Conservation (phyloP, 2,888 invertebrate species). For the Odontocerum albicorne region DNA sequence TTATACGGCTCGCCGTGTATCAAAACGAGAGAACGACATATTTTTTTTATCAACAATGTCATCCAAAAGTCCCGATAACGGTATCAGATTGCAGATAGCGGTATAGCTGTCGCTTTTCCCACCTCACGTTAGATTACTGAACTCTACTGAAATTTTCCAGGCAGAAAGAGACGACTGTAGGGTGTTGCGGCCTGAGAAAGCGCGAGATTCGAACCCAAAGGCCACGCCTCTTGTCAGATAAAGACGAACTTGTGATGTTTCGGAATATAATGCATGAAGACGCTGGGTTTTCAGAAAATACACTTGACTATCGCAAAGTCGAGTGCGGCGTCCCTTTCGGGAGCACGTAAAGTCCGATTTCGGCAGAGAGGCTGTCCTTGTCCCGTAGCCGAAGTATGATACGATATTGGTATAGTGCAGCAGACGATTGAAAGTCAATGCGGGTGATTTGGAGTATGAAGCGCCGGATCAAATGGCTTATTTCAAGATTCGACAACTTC, state of each 20-base stretch:
- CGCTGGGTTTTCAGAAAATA: conserved; percentile 27
- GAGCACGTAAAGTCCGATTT: conserved; percentile 1
- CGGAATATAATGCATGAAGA: conserved; percentile 32
- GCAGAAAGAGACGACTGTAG: conserved; percentile 16
- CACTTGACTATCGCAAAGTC: conserved; percentile 19
- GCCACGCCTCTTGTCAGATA: conserved; percentile 32
- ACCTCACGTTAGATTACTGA: conserved; percentile 9
- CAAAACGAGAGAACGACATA: conserved; percentile 31
- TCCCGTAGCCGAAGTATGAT: conserved; percentile 17
- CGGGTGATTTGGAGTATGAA: conserved; percentile 10
- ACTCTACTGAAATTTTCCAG: conserved; percentile 17
- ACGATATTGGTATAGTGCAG: conserved; percentile 27
- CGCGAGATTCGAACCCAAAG: neutral
- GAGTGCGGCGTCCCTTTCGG: conserved; percentile 15
- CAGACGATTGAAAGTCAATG: conserved; percentile 30
- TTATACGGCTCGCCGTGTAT: conserved; percentile 13
- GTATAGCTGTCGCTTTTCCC: conserved; percentile 30
- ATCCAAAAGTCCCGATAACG: conserved; percentile 25
- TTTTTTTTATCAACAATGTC: conserved; percentile 29
- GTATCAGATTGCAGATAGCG: conserved; percentile 31
- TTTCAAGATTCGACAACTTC: conserved; percentile 20
- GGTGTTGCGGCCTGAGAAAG: conserved; percentile 1
- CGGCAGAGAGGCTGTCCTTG: conserved; percentile 1
- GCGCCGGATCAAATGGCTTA: conserved; percentile 6
- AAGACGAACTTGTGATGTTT: conserved; percentile 32